phyloP scores from a whole-genome alignment of 2,113 vertebrate genomes.

The Pristiophorus japonicus region DNA sequence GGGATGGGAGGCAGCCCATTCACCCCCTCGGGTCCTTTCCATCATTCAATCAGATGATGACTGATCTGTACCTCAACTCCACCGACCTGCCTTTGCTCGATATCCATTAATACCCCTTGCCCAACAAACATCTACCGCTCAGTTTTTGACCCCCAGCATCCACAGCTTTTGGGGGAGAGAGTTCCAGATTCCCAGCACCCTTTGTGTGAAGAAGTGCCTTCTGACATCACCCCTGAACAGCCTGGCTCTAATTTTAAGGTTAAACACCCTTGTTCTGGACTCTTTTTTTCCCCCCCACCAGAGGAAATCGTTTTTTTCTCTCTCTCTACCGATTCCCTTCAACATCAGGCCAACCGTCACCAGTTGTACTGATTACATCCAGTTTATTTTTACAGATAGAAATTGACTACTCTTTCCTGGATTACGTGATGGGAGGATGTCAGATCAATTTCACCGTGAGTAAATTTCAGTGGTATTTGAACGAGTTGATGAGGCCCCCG shows the following conservation, averaged over 20 bases:
- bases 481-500: neutral
- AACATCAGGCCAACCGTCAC: neutral
- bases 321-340: neutral
- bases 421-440: constrained; percentile 76
- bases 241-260: neutral
- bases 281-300: too few species aligned
- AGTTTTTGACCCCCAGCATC: neutral
- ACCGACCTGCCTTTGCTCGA: neutral
- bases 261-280: neutral
- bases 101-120: neutral
- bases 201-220: too few species aligned
- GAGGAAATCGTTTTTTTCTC: neutral
- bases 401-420: constrained; percentile 68
- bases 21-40: neutral
- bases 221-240: neutral
- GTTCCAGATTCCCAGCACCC: neutral
- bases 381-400: constrained; percentile 56
- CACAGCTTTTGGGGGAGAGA: neutral
- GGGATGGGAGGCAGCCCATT: neutral
- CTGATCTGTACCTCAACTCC: too few species aligned
- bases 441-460: constrained; percentile 77
- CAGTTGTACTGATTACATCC: too few species aligned
- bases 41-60: neutral
- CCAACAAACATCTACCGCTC: neutral
- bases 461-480: constrained; percentile 35